Conservation (phyloP, 2,888 invertebrate genomes). For the Noctua janthina region DNA sequence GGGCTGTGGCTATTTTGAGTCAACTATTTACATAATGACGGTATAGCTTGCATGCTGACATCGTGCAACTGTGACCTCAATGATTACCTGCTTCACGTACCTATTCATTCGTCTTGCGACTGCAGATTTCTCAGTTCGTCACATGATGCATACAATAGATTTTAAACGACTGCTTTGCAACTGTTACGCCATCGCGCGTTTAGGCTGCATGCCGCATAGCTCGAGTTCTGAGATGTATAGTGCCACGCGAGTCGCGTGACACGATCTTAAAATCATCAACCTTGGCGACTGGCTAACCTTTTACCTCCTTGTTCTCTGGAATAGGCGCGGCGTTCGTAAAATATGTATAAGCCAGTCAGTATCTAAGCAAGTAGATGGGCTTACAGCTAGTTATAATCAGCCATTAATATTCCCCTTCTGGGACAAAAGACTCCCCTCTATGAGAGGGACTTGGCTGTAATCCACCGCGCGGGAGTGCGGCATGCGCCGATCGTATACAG, state of each 20-base stretch:
- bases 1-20: conserved; percentile 27
- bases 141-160: conserved; percentile 46
- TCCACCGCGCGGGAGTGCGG: neutral
- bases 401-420: neutral
- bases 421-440: neutral
- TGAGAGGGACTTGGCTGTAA: neutral
- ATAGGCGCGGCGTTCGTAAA: neutral
- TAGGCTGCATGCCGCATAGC: neutral
- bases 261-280: conserved; percentile 16
- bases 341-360: neutral
- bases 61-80: conserved; percentile 31
- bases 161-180: neutral
- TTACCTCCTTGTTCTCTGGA: conserved; percentile 4
- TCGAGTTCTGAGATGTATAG: conserved; percentile 1
- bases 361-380: neutral
- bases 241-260: conserved; percentile 20
- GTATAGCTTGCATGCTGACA: conserved; percentile 35
- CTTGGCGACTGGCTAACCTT: conserved; percentile 1
- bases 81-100: neutral
- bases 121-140: neutral
- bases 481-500: neutral
- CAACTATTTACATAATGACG: conserved; percentile 17
- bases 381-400: neutral
- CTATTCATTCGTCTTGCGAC: conserved; percentile 11
- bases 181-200: conserved; percentile 24